Conservation (phyloP, 2,113 vertebrate genomes). For the Sarotherodon lohbergeri region DNA sequence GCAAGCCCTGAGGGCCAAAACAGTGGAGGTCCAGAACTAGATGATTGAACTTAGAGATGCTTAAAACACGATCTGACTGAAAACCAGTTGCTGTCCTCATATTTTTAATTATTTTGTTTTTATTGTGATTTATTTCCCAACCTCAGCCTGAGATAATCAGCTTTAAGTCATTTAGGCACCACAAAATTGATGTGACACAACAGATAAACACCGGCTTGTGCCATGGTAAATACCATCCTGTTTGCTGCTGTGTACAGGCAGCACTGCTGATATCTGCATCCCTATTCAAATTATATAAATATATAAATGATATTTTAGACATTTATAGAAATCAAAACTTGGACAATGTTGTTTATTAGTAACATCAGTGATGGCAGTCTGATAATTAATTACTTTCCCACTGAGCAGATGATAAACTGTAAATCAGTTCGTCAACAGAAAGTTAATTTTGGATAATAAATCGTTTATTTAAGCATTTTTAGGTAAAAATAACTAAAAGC, state of each 20-base stretch:
- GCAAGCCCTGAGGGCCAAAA: not conserved
- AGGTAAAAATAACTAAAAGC: not conserved
- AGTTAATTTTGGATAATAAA: not conserved
- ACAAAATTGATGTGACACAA: not conserved
- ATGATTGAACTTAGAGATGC: not conserved
- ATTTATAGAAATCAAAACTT: not conserved
- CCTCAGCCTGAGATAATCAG: not conserved
- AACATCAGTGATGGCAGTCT: not conserved
- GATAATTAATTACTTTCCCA: not conserved
- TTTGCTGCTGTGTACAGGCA: not conserved
- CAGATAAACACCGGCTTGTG: not conserved
- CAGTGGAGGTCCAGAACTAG: not conserved
- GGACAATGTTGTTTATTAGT: not conserved
- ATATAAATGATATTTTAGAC: not conserved
- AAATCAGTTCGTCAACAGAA: fast-evolving
- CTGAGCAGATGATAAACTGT: not conserved
- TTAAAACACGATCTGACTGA: not conserved
- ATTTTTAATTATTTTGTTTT: not conserved
- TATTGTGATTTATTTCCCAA: not conserved
- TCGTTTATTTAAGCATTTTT: not conserved
- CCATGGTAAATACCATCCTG: not conserved
- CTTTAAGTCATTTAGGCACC: not conserved
- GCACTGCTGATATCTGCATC: not conserved
- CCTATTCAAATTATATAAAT: not conserved
- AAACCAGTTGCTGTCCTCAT: not conserved